These are phyloP conservation scores for Orycteropus afer DNA, from an alignment of 2,113 vertebrate species.

Conservation along the genomic window DNA sequence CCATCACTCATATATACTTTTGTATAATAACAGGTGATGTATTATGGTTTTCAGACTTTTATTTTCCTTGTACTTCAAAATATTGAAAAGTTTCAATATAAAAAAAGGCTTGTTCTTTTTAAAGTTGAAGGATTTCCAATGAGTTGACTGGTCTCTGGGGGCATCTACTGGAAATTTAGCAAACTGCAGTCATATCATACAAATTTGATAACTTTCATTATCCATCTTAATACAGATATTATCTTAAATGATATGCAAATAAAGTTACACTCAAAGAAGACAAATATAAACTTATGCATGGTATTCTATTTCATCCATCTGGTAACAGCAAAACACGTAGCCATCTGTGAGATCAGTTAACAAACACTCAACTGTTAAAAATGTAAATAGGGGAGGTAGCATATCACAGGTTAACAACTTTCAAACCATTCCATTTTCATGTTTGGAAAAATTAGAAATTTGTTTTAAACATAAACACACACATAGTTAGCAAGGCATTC, in stretches of 20 bases:
- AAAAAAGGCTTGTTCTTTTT: not conserved
- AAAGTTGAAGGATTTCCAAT: constrained; percentile 1
- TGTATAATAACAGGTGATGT: not conserved
- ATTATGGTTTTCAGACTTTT: not conserved
- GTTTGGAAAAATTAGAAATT: not conserved
- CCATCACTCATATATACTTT: not conserved
- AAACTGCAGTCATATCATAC: constrained; percentile 86
- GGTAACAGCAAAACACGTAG: constrained; percentile 27
- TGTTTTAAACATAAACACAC: not conserved
- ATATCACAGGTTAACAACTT: not conserved
- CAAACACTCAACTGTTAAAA: constrained; percentile 48
- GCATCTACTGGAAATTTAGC: constrained; percentile 92
- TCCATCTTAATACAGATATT: constrained; percentile 71
- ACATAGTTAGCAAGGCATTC: not conserved
- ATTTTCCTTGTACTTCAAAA: constrained; percentile 28
- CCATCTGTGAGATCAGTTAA: constrained; percentile 50
- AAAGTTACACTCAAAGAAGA: constrained; percentile 56
- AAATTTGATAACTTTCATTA: constrained; percentile 11
- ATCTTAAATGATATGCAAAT: constrained; percentile 79
- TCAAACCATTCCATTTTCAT: not conserved
- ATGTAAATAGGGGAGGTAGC: constrained; percentile 21
- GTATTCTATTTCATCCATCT: constrained; percentile 31
- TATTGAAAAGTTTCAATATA: not conserved
- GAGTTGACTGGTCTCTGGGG: constrained; percentile 93
- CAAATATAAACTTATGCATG: constrained; percentile 68